phyloP scores from a whole-genome alignment of 2,888 invertebrate species.

The Agrotis exclamationis region DNA sequence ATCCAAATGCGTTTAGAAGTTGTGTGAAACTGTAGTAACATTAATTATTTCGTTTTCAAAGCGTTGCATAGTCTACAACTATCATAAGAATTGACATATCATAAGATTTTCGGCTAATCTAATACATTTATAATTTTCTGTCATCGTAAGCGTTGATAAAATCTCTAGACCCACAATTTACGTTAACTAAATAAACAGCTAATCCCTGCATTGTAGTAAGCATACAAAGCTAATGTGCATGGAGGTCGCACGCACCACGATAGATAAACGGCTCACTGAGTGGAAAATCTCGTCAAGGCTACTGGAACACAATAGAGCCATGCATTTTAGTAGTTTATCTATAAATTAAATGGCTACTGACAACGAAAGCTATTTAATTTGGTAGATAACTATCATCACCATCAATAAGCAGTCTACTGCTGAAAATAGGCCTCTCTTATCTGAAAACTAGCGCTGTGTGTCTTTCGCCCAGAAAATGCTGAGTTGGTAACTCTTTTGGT shows the following conservation, averaged over 20 bases:
- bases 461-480: too few relatives aligned
- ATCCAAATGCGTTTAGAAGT: too few relatives aligned
- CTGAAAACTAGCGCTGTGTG: too few relatives aligned
- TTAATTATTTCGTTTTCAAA: background rate
- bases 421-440: too few relatives aligned
- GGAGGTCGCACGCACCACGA: slow-evolving; percentile 15
- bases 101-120: background rate
- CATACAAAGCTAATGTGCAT: slow-evolving; percentile 18
- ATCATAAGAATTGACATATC: too few relatives aligned
- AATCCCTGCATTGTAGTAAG: background rate
- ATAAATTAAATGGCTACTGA: background rate
- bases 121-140: background rate
- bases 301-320: background rate
- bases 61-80: too few relatives aligned
- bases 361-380: too few relatives aligned
- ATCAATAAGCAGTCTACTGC: too few relatives aligned
- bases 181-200: background rate
- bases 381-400: too few relatives aligned
- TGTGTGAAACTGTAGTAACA: too few relatives aligned
- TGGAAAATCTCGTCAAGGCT: slow-evolving; percentile 27
- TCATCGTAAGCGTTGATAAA: background rate
- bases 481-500: too few relatives aligned
- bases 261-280: slow-evolving; percentile 18
- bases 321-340: background rate
- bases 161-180: background rate